Conservation (phyloP, 1,140 invertebrate genomes). For the Plutomurus gul region DNA sequence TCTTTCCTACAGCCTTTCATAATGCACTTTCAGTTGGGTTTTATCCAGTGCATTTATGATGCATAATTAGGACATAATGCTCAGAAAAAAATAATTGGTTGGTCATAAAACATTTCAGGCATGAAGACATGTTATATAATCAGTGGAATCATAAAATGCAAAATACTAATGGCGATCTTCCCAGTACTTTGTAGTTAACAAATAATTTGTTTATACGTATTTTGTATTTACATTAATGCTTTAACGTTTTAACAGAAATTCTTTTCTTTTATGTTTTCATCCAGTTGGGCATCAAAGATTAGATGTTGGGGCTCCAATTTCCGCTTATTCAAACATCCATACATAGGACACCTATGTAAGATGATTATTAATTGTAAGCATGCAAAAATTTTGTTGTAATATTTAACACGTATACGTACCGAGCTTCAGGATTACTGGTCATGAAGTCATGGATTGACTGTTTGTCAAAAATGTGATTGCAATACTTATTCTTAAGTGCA, state of each 20-base stretch:
- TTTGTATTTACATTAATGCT: background rate
- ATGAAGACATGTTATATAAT: too few species aligned
- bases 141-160: too few species aligned
- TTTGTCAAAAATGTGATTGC: conserved; percentile 48
- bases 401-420: background rate
- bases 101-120: too few species aligned
- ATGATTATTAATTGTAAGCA: background rate
- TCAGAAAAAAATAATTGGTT: too few species aligned
- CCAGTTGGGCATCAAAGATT: background rate
- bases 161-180: too few species aligned
- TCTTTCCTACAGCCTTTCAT: too few species aligned
- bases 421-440: background rate
- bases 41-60: too few species aligned
- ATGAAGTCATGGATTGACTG: conserved; percentile 37
- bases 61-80: too few species aligned
- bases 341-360: conserved; percentile 45
- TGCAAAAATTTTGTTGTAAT: too few species aligned
- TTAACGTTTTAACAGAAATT: background rate
- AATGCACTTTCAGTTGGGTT: too few species aligned
- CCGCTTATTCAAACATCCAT: conserved; percentile 33
- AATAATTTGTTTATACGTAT: too few species aligned
- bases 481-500: conserved; percentile 41
- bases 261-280: background rate
- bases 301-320: conserved; percentile 32
- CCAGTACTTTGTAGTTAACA: too few species aligned